phyloP scores from a whole-genome alignment of 2,113 vertebrate genomes.

The Sinocyclocheilus rhinocerous region DNA sequence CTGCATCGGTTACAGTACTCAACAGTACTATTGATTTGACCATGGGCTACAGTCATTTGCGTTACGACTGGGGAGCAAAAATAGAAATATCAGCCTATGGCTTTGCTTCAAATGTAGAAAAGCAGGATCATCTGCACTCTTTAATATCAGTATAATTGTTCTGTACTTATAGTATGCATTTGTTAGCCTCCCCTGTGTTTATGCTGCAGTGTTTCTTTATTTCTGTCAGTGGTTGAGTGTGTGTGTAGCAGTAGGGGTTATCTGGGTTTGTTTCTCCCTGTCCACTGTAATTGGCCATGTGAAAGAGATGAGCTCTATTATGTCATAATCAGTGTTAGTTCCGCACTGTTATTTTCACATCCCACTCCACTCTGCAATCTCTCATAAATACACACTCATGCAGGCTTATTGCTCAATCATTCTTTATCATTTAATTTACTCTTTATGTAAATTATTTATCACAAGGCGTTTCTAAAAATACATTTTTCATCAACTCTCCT shows the following conservation, averaged over 20 bases:
- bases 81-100: constrained; percentile 20
- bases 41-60: constrained; percentile 30
- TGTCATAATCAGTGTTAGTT: constrained; percentile 44
- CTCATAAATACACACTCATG: not conserved
- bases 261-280: constrained; percentile 32
- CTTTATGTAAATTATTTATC: constrained; percentile 4
- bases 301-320: constrained; percentile 30
- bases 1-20: constrained; percentile 40
- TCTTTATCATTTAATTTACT: not conserved
- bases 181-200: not conserved
- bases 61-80: constrained; percentile 22
- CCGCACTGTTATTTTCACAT: constrained; percentile 8
- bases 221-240: not conserved
- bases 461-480: not conserved
- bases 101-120: constrained; percentile 2
- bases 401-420: not conserved
- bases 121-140: not conserved
- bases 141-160: constrained; percentile 7
- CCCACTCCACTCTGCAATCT: constrained; percentile 18
- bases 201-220: constrained; percentile 4
- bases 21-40: constrained; percentile 28
- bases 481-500: not conserved
- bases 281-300: constrained; percentile 49
- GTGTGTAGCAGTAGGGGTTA: not conserved
- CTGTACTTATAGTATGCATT: not conserved